phyloP scores from a whole-genome alignment of 2,888 invertebrate genomes.

The Drosophila lacicola region DNA sequence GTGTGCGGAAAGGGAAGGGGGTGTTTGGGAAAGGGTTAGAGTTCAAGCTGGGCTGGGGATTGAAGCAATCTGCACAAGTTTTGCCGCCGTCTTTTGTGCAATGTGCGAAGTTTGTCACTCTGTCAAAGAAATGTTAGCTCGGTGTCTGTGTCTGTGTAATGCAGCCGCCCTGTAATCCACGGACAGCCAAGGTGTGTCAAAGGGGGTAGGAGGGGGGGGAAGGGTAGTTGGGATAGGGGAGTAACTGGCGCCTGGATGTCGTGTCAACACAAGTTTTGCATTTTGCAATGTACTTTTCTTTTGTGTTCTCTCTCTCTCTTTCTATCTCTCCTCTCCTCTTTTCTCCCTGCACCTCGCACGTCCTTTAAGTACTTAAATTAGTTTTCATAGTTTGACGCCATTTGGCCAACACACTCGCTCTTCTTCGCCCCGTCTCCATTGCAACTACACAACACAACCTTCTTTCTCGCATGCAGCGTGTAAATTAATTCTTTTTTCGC shows the following conservation, averaged over 20 bases:
- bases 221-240: conserved; percentile 6
- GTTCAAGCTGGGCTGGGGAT: conserved; percentile 4
- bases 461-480: conserved; percentile 44
- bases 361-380: conserved; percentile 71
- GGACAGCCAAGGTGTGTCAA: conserved; percentile 34
- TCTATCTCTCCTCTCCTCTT: not conserved
- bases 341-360: conserved; percentile 17
- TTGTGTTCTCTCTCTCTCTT: conserved; percentile 14
- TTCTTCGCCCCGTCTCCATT: not conserved
- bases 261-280: conserved; percentile 77
- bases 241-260: conserved; percentile 44
- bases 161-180: conserved; percentile 58
- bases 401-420: conserved; percentile 29
- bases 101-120: conserved; percentile 75
- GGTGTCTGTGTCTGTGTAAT: conserved; percentile 45
- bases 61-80: conserved; percentile 67
- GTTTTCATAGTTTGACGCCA: conserved; percentile 73
- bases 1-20: not conserved
- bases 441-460: not conserved
- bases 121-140: conserved; percentile 63
- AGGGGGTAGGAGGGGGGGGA: not conserved
- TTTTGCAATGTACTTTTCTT: conserved; percentile 68
- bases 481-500: conserved; percentile 64
- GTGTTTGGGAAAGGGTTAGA: not conserved
- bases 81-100: conserved; percentile 66